Evolutionary conservation across 2,888 invertebrate species (phyloP), one percentile per base, ranked within the genome.

Genomic region (Brachycybe producta): DNA sequence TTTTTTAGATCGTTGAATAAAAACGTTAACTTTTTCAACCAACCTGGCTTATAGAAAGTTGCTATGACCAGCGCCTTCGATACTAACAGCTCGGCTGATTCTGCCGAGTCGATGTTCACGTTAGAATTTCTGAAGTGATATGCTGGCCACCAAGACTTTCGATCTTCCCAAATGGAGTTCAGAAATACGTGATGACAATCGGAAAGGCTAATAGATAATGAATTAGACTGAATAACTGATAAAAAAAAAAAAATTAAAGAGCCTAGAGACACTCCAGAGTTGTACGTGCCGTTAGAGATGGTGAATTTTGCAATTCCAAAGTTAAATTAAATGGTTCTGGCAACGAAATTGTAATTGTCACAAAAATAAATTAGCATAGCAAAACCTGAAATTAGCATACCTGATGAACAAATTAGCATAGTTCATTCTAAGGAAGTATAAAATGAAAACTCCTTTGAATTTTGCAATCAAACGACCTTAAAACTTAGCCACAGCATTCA

Each of bases 231-330:
- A 4, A 4, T 24, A 39, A 13, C 39, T 19, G 4, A n/a, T 4
- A 17, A 19, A 39, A 39, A n/a, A n/a, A n/a, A n/a, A 2, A 13
- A 39, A 39, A 39, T 39, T 39, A 39, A n/a, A n/a, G n/a, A n/a
- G n/a, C n/a, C n/a, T n/a, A n/a, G n/a, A n/a, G n/a, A n/a, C n/a
- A n/a, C n/a, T n/a, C n/a, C n/a, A n/a, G n/a, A n/a, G n/a, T n/a
- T n/a, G n/a, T n/a, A n/a, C n/a, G n/a, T n/a, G n/a, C n/a, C n/a
- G n/a, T n/a, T n/a, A n/a, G n/a, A n/a, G n/a, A n/a, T n/a, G n/a
- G n/a, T n/a, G n/a, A n/a, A n/a, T n/a, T n/a, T n/a, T n/a, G n/a
- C n/a, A n/a, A n/a, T n/a, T n/a, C n/a, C n/a, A n/a, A n/a, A n/a
- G n/a, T n/a, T n/a, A n/a, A n/a, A n/a, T n/a, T n/a, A n/a, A n/a